Conservation (phyloP, 2,113 vertebrate genomes). For the Sylvilagus bachmani region DNA sequence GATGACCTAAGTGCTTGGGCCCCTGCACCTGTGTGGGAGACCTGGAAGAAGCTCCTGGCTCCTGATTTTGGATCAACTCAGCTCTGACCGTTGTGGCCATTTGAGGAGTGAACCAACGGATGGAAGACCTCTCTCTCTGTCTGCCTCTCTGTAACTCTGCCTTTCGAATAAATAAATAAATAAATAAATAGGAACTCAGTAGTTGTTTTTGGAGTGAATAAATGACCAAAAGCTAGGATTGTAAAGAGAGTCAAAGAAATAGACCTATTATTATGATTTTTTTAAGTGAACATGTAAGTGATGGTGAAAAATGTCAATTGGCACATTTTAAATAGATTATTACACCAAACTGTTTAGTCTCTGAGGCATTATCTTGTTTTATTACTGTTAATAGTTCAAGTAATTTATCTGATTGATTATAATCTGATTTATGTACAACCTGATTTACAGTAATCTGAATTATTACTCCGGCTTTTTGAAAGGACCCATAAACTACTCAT, state of each 20-base stretch:
- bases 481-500: not conserved
- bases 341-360: not conserved
- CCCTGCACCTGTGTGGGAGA: too few species aligned
- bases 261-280: not conserved
- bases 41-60: too few species aligned
- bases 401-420: not conserved
- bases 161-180: too few species aligned
- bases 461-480: not conserved
- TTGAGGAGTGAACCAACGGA: too few species aligned
- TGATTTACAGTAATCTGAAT: not conserved
- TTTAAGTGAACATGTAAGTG: conserved; percentile 2
- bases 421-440: not conserved
- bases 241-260: not conserved
- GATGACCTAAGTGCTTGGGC: too few species aligned
- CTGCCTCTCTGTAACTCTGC: too few species aligned
- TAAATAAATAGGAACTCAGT: not conserved
- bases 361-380: not conserved
- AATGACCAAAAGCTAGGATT: not conserved
- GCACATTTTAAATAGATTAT: not conserved
- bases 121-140: too few species aligned
- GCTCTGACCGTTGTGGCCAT: too few species aligned
- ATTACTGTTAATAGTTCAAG: not conserved
- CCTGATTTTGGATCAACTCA: too few species aligned
- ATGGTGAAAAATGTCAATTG: not conserved
- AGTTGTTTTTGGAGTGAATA: conserved; percentile 34